Base-by-base conservation (phyloP, 2,888 invertebrate species). In the Drosophila aldrichi region DNA sequence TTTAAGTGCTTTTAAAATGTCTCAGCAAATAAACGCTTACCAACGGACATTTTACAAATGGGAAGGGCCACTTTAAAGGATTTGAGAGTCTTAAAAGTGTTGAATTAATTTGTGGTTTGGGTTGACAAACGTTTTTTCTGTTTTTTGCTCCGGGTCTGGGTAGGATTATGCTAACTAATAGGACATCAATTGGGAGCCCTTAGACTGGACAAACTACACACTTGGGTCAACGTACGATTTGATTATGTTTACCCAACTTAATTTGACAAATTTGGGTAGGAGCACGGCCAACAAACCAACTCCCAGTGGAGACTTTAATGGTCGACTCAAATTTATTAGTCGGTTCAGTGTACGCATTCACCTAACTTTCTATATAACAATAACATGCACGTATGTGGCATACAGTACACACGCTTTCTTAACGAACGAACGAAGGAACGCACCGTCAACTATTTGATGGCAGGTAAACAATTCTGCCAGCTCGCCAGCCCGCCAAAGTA, bases 381-480 rank as follows among this genome's bases (percentile, higher is more conserved):
- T n/a, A 12, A 18, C 48, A 38, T 38, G 8, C 38, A 18, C 25
- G 25, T 49, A 56, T 44, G 40, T 46, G 32, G 29, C 20, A 22
- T 46, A 57, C 34, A 44, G 25, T 34, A 38, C 16, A 36, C 41
- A 44, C 38, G 20, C 20, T 40, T 59, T 57, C 60, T 67, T 25
- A 49, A 41, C 66, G 48, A 60, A 57, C 52, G 18, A 29, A 14
- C 20, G 48, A 60, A n/a, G n/a, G n/a, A n/a, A 12, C 22, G 52
- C 14, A 9, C 16, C 54, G 22, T 16, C 40, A 41, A 51, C 22
- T 41, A 60, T 51, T 62, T 60, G 8, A 44, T 59, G 25, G 54
- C 25, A 73, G 81, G 79, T 74, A 79, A 82, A 79, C 63, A 74
- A 65, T 77, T 75, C 70, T 54, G 58, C n/a, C 55, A 66, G 75